phyloP scores from a whole-genome alignment of 2,888 invertebrate species.

The Cylloceria caligata region DNA sequence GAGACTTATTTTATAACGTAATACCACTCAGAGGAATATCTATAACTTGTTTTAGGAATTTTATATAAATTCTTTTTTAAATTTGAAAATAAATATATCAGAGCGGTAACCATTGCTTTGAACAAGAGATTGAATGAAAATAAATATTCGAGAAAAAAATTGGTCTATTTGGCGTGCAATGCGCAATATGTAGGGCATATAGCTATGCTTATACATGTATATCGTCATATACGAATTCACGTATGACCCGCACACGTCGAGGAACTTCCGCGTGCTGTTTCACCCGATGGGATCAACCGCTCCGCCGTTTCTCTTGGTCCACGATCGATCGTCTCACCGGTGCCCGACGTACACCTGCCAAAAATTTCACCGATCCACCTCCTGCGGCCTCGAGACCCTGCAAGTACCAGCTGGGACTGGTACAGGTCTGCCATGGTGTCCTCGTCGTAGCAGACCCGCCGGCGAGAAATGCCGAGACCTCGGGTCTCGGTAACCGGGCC shows the following conservation, averaged over 20 bases:
- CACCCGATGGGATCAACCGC: slow-evolving; percentile 22
- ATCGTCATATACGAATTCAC: slow-evolving; percentile 13
- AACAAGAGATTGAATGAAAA: no score
- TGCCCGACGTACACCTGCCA: slow-evolving; percentile 61
- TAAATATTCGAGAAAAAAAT: no score
- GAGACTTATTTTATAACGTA: not conserved
- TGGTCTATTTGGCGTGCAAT: no score
- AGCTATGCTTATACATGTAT: no score
- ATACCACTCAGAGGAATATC: not conserved
- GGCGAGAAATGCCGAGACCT: slow-evolving; percentile 44
- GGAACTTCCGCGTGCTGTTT: slow-evolving; percentile 54
- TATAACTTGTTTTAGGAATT: no score
- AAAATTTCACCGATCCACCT: slow-evolving; percentile 64
- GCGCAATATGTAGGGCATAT: no score
- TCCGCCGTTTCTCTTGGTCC: not conserved
- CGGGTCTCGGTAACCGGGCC: slow-evolving; percentile 11
- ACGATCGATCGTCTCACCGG: slow-evolving; percentile 31
- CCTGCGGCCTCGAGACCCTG: slow-evolving; percentile 39
- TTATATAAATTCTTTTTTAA: no score
- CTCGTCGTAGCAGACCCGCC: slow-evolving; percentile 15
- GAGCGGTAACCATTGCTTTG: no score
- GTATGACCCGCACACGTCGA: slow-evolving; percentile 20
- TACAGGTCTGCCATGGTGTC: slow-evolving; percentile 17
- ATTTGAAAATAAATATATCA: not conserved
- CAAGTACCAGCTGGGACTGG: slow-evolving; percentile 45